Percentiles rank a stretch among this genome's conserved stretches.
Evolutionary conservation across 2,888 invertebrate genomes (phyloP).

Genomic region (Nebria salina): DNA sequence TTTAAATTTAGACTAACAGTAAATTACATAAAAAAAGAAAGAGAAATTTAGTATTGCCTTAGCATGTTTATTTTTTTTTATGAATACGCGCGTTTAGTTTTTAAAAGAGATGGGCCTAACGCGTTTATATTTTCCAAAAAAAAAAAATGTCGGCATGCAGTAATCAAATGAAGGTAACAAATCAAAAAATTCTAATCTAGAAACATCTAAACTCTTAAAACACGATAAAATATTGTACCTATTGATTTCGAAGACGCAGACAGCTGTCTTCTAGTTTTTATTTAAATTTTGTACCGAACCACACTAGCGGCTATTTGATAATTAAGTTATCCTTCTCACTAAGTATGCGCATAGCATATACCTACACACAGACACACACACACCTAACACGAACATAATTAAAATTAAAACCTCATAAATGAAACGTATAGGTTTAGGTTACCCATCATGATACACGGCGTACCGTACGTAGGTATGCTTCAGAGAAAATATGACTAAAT

Average conservation of each 20-base stretch:
- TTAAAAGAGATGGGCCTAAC: no score
- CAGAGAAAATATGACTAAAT: slow-evolving; percentile 33
- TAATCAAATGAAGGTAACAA: no score
- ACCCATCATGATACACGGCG: slow-evolving; percentile 13
- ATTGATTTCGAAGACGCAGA: background rate
- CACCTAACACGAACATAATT: slow-evolving; percentile 33
- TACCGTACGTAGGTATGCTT: slow-evolving; percentile 14
- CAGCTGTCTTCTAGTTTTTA: slow-evolving; percentile 13
- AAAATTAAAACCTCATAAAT: slow-evolving; percentile 40
- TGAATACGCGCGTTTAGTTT: no score
- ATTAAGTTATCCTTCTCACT: slow-evolving; percentile 33
- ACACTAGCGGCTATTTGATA: slow-evolving; percentile 28
- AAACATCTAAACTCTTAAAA: background rate
- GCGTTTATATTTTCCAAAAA: no score
- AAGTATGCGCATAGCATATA: background rate
- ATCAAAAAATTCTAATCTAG: no score
- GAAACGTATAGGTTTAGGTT: slow-evolving; percentile 2
- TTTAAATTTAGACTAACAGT: no score
- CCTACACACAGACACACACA: slow-evolving; percentile 14
- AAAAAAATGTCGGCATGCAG: no score
- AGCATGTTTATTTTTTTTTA: no score
- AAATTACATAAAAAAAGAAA: no score
- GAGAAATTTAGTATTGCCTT: no score
- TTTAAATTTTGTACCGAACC: slow-evolving; percentile 28
- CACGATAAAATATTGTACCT: background rate